phyloP scores from a whole-genome alignment of 2,888 invertebrate genomes.

The Sepioteuthis lessoniana region DNA sequence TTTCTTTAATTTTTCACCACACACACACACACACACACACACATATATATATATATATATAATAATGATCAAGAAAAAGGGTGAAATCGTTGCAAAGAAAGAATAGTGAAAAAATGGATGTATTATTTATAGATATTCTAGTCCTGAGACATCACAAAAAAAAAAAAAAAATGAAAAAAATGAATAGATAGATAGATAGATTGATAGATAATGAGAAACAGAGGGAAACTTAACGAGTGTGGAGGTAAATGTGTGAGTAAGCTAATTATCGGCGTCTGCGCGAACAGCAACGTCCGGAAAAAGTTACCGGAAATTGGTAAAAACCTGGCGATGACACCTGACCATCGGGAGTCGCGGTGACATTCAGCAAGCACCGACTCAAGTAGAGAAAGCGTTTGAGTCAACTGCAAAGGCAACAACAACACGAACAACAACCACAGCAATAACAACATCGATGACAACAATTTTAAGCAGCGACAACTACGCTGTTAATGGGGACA shows the following conservation, averaged over 20 bases:
- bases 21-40: too few relatives aligned
- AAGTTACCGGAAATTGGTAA: constrained; percentile 21
- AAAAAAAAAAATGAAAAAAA: not conserved
- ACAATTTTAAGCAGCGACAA: constrained; percentile 13
- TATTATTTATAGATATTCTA: too few relatives aligned
- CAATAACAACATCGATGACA: not conserved
- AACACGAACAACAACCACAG: not conserved
- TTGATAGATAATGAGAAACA: too few relatives aligned
- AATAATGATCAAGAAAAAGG: too few relatives aligned
- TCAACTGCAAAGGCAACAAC: not conserved
- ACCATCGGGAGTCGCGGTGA: not conserved
- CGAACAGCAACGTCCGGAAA: not conserved
- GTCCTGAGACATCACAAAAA: not conserved
- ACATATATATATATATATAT: too few relatives aligned
- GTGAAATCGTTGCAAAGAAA: too few relatives aligned
- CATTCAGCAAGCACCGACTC: not conserved
- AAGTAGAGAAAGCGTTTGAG: not conserved
- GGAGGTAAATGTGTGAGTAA: not conserved
- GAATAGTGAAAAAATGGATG: too few relatives aligned
- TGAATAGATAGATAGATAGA: not conserved
- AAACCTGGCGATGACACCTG: constrained; percentile 33
- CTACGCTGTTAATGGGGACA: not conserved
- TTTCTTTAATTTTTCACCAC: too few relatives aligned
- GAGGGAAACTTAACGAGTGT: not conserved
- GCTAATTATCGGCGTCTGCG: not conserved